Base-by-base conservation (phyloP, 2,888 invertebrate species). In the Congeria kusceri region DNA sequence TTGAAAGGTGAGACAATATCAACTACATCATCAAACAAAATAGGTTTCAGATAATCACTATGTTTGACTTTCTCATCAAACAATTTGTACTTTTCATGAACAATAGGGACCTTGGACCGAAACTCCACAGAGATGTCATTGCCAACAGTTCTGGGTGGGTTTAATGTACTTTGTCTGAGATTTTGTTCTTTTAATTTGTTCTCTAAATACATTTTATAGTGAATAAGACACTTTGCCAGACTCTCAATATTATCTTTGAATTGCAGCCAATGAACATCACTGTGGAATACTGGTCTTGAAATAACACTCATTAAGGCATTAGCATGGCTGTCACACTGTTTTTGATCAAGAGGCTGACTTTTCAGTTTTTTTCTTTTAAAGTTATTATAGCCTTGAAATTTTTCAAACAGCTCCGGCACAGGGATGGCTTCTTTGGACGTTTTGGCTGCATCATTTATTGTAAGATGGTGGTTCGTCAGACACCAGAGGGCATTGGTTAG, bases 21-120 rank as follows among this genome's bases (percentile, higher is more conserved):
- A 2, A 29, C 28, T 56, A 13, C 53, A 58, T 74, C 74, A 61
- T 74, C 73, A 64, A 78, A 68, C 39, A 78, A 23, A 20, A 69
- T 56, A n/a, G 77, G 73, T 15, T 27, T 29, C 18, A 56, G 46
- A 15, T 39, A 28, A 56, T 32, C 44, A 47, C 23, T 3, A 11
- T 25, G 28, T 56, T 29, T 46, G 4, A 72, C 46, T 32, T 11
- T 57, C 3, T 23, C 3, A 25, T 78, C 65, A 62, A 73, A 58
- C 28, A 67, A 23, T 18, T 57, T 39, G 39, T 61, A 59, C 20
- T 61, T 57, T 9, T 63, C 56, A 7, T 47, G 2, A 18, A 65
- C 65, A 25, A 65, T 23, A 25, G 62, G n/a, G 3, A 27, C 28
- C 44, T 68, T 65, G 15, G 44, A 11, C 47, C 61, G 15, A 39